Conservation (phyloP, 2,113 vertebrate species). For the Delphinus delphis region DNA sequence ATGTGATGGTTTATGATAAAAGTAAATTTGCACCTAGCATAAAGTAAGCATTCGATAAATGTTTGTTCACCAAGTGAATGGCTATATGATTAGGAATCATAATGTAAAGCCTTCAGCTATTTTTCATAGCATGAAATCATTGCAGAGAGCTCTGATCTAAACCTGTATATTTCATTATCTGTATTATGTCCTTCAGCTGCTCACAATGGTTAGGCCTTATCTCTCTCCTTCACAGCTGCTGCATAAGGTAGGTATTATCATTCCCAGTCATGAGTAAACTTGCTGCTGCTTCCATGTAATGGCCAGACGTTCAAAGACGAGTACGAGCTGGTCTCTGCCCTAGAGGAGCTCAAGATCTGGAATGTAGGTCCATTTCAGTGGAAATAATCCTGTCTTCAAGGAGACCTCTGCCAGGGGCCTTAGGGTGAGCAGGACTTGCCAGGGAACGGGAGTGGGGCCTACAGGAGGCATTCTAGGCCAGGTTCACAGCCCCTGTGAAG, state of each 20-base stretch:
- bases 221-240: not conserved
- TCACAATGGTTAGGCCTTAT: not conserved
- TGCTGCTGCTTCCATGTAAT: not conserved
- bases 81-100: not conserved
- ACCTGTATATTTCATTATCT: not conserved
- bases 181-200: rapidly evolving
- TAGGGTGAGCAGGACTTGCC: not conserved
- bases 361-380: not conserved
- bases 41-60: not conserved
- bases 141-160: not conserved
- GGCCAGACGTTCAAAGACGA: not conserved
- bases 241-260: not conserved
- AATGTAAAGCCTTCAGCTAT: not conserved
- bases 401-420: not conserved
- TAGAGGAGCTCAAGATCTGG: not conserved
- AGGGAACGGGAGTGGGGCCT: not conserved
- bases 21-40: not conserved
- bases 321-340: not conserved
- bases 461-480: not conserved
- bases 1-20: not conserved
- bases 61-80: not conserved
- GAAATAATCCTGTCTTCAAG: not conserved
- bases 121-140: not conserved
- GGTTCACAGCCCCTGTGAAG: not conserved
- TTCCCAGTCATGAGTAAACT: not conserved